Evolutionary conservation across 2,888 invertebrate genomes (phyloP), one percentile per base, ranked within the genome.

Genomic region (Smittia sp.): DNA sequence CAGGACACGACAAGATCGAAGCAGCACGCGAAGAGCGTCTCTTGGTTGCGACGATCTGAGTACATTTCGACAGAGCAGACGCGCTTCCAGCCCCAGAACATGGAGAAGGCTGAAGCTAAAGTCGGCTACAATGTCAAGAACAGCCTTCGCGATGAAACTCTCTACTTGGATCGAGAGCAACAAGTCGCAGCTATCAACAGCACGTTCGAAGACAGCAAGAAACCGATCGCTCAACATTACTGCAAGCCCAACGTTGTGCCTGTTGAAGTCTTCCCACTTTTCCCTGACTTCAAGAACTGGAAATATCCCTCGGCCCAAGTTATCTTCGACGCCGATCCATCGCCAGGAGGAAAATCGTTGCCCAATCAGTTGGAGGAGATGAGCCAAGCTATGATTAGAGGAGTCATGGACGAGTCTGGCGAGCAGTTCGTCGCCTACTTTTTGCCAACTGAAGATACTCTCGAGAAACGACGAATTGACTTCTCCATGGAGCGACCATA

Each of bases 381-480:
- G 97, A 96, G 96, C 27, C 97, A 98, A 82, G 98, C 98, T 78
- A 97, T 98, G 96, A 98, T 98, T 84, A 88, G 96, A 92, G 99
- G 98, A 90, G 98, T 99, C 81, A 96, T 97, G 92, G 98, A 99
- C 80, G 96, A 97, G 83, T 96, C 94, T 79, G 98, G 98, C 22
- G 97, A 98, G 83, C 98, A 98, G 82, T 99, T 98, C 83, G 98
- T 99, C 0, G 98, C 98, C 0, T 98, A 99, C 83, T 99, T 99
- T 85, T 84, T 98, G 76, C 99, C 99, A 0, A 92, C 95, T 0
- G 94, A 95, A 46, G 93, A 93, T 9, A 98, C 98, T 0, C 84
- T 98, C 76, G 88, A 88, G 76, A 98, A 98, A 83, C 86, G 98
- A 27, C 89, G 93, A 74, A 86, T 90, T 54, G 98, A 98, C 79